Evolutionary conservation across 2,888 invertebrate species (phyloP).

Genomic region (Therioaphis trifolii): DNA sequence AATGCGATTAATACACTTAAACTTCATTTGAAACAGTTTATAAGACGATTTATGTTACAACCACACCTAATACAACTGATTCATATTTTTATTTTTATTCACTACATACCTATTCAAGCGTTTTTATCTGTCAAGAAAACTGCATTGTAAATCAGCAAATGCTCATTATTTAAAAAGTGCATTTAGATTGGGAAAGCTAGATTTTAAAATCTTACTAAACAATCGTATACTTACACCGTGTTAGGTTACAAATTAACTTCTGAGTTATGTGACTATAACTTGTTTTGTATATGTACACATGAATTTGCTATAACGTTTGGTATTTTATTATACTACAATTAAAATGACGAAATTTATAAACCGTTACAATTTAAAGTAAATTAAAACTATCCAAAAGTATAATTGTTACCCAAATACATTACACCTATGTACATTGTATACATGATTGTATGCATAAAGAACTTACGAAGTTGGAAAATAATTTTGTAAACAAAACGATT

Average conservation of each 20-base stretch:
- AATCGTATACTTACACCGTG: constrained; percentile 14
- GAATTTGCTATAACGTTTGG: neutral
- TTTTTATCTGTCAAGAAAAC: too few species aligned
- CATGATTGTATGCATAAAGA: constrained; percentile 28
- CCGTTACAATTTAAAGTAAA: neutral
- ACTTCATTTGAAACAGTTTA: too few species aligned
- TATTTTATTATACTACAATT: neutral
- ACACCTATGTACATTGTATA: constrained; percentile 31
- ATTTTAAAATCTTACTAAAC: constrained; percentile 15
- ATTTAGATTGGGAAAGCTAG: neutral
- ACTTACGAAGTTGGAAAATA: constrained; percentile 33
- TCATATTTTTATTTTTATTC: neutral
- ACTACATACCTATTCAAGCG: too few species aligned
- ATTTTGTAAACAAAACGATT: constrained; percentile 8
- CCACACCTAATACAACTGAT: neutral
- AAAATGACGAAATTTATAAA: neutral
- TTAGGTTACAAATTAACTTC: constrained; percentile 17
- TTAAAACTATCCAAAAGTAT: constrained; percentile 18
- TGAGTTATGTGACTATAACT: neutral
- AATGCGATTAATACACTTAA: neutral
- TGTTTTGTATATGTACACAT: too few species aligned
- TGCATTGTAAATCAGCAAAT: too few species aligned
- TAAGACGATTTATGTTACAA: too few species aligned
- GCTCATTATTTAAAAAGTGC: neutral
- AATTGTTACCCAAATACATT: constrained; percentile 17